phyloP scores from a whole-genome alignment of 2,797 vertebrate species.

The Crotalus adamanteus region DNA sequence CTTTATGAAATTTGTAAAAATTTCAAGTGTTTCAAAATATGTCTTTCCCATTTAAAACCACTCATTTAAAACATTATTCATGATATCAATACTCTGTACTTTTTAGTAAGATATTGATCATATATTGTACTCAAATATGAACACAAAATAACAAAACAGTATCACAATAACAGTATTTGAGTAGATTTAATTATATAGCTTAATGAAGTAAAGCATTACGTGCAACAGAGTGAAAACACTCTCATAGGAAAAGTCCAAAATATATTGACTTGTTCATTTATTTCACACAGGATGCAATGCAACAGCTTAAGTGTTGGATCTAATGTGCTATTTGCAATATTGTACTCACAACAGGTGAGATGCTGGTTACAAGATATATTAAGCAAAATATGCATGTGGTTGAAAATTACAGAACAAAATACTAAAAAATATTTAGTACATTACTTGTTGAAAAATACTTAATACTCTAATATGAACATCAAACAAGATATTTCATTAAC shows the following conservation, averaged over 20 bases:
- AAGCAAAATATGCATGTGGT: constrained; percentile 31
- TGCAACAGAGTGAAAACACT: neutral
- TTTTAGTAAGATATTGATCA: constrained; percentile 31
- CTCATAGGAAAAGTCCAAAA: neutral
- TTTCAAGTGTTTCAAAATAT: neutral
- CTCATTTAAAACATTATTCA: neutral
- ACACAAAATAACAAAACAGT: constrained; percentile 33
- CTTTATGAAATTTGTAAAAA: constrained; percentile 10
- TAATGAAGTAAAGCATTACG: neutral
- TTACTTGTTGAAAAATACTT: constrained; percentile 48
- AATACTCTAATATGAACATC: constrained; percentile 55
- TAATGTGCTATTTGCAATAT: neutral
- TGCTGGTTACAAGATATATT: neutral
- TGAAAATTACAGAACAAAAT: constrained; percentile 41
- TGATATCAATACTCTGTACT: constrained; percentile 25
- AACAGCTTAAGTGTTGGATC: neutral
- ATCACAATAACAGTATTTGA: constrained; percentile 35
- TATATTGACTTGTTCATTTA: constrained; percentile 15
- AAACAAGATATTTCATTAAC: constrained; percentile 60
- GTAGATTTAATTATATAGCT: neutral
- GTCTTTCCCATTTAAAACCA: neutral
- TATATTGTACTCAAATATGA: constrained; percentile 33
- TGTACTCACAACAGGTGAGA: constrained; percentile 19
- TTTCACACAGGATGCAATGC: neutral
- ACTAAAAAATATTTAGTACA: constrained; percentile 52